Evolutionary conservation across 2,113 vertebrate species (phyloP).

Genomic region (Chaenogobius annularis): DNA sequence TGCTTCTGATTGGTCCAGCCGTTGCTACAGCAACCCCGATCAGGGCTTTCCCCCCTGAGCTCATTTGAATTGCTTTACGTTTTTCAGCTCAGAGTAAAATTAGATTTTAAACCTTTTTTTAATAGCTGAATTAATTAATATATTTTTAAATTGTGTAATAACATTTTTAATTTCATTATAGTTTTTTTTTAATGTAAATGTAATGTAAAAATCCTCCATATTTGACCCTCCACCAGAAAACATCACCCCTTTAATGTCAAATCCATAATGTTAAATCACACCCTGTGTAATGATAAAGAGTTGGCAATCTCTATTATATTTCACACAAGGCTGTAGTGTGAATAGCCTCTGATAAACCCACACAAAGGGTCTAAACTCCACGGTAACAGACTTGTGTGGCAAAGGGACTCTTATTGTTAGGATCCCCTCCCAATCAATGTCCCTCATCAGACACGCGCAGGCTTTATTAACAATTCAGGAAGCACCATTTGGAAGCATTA

Average conservation of each 20-base stretch:
- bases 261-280: slow-evolving; percentile 1
- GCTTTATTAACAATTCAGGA: slow-evolving; percentile 70
- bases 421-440: slow-evolving; percentile 56
- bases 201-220: too few relatives aligned
- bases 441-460: slow-evolving; percentile 47
- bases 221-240: too few relatives aligned
- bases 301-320: slow-evolving; percentile 37
- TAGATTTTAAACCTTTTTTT: too few relatives aligned
- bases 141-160: too few relatives aligned
- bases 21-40: too few relatives aligned
- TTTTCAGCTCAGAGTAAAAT: too few relatives aligned
- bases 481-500: slow-evolving; percentile 54
- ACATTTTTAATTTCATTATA: too few relatives aligned
- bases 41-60: too few relatives aligned
- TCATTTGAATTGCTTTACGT: too few relatives aligned
- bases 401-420: slow-evolving; percentile 55
- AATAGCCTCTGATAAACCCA: slow-evolving; percentile 37
- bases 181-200: too few relatives aligned
- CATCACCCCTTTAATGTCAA: background rate
- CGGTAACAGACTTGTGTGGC: slow-evolving; percentile 58
- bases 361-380: slow-evolving; percentile 53
- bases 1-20: too few relatives aligned
- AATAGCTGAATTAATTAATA: too few relatives aligned
- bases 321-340: slow-evolving; percentile 37
- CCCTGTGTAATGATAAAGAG: slow-evolving; percentile 27